Evolutionary conservation across 2,797 vertebrate species (phyloP).

Genomic region (Bovichtus diacanthus): DNA sequence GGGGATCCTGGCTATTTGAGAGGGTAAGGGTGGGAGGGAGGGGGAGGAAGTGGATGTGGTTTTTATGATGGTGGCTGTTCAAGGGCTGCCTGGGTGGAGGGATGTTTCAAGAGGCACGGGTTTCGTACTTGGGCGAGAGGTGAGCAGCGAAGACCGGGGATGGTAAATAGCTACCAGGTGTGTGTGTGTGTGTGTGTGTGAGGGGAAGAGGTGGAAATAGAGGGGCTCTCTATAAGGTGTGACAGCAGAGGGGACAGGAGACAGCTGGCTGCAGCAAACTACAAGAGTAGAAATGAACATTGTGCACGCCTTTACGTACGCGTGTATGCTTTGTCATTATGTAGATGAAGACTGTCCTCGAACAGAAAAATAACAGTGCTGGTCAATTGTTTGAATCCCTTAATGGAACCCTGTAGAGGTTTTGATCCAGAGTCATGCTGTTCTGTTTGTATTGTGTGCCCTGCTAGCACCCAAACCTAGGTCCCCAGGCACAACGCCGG

Average conservation of each 20-base stretch:
- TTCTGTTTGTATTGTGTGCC: neutral
- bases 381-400: conserved; percentile 11
- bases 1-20: conserved; percentile 29
- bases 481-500: neutral
- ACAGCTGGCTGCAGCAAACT: conserved; percentile 79
- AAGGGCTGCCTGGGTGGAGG: conserved; percentile 46
- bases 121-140: conserved; percentile 71
- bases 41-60: conserved; percentile 68
- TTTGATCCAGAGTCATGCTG: neutral
- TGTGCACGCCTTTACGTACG: neutral
- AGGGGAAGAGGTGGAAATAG: neutral
- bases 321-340: neutral
- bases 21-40: neutral
- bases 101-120: conserved; percentile 71
- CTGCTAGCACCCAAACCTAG: neutral
- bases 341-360: neutral
- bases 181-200: conserved; percentile 38
- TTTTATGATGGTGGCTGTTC: conserved; percentile 57
- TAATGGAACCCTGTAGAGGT: neutral
- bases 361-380: neutral
- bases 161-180: conserved; percentile 88
- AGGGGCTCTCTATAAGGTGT: conserved; percentile 50
- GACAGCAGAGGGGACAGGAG: conserved; percentile 78
- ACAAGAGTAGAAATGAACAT: conserved; percentile 66
- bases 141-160: conserved; percentile 59